Evolutionary conservation across 2,888 invertebrate genomes (phyloP).

Genomic region (Villa cingulata): DNA sequence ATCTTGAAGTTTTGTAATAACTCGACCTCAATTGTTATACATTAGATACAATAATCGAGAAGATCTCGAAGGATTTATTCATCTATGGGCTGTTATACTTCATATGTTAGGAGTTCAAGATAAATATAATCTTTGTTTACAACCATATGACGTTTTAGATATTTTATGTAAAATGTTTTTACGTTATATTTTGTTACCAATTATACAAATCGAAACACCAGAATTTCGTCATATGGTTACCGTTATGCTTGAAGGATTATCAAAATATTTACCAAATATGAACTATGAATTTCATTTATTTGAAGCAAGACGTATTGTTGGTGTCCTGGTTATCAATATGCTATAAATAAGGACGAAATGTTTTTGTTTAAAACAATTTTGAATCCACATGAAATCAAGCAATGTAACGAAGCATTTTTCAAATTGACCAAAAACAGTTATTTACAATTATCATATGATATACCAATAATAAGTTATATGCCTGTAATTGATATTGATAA

Average conservation of each 20-base stretch:
- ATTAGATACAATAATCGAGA: slow-evolving; percentile 42
- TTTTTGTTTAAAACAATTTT: slow-evolving; percentile 10
- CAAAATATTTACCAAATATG: slow-evolving; percentile 7
- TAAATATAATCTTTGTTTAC: slow-evolving; percentile 14
- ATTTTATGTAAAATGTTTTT: slow-evolving; percentile 10
- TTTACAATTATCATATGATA: slow-evolving; percentile 4
- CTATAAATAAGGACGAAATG: slow-evolving; percentile 7
- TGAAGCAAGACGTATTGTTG: slow-evolving; percentile 4
- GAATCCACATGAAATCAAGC: slow-evolving; percentile 9
- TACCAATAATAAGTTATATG: neutral
- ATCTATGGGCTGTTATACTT: slow-evolving; percentile 67
- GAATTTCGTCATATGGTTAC: slow-evolving; percentile 12
- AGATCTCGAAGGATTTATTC: slow-evolving; percentile 57
- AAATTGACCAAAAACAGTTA: neutral
- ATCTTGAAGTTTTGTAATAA: slow-evolving; percentile 37
- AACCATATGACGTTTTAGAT: slow-evolving; percentile 9
- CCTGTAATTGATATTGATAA: too few species aligned
- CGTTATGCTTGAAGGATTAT: slow-evolving; percentile 12
- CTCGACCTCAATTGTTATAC: slow-evolving; percentile 47
- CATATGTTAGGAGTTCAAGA: slow-evolving; percentile 64
- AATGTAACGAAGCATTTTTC: neutral
- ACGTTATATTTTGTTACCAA: slow-evolving; percentile 14
- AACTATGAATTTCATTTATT: slow-evolving; percentile 13
- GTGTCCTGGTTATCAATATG: slow-evolving; percentile 17
- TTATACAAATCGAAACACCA: slow-evolving; percentile 13